Base-by-base conservation (phyloP, 2,888 invertebrate species). In the Priapulus caudatus region DNA sequence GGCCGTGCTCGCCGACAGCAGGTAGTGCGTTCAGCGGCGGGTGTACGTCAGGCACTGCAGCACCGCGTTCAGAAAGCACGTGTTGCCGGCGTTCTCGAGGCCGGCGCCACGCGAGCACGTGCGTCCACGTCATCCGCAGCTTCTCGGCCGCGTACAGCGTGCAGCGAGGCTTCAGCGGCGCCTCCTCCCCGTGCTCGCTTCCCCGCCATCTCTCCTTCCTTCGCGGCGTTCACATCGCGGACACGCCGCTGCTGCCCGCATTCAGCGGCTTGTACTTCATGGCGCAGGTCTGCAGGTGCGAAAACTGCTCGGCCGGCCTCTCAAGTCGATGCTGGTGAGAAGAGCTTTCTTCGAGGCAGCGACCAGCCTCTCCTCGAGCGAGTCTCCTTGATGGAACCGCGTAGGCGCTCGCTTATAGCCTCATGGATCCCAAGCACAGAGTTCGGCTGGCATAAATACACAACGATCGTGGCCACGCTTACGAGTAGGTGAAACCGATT, bases 1-100 rank as follows among this genome's bases (percentile, higher is more conserved):
- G 33, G n/a, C 33, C 33, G 33, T 33, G 33, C n/a, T 33, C 33
- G 33, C 33, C 33, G 33, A 33, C 33, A 61, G 47, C 4, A 73
- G 61, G 61, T 70, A 74, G 59, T 72, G 69, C 49, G 68, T 67
- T n/a, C 74, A 63, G 22, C 73, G 72, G 15, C 72, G 65, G 15
- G 71, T 72, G 60, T 74, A 72, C 0, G 71, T 67, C 20, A 75
- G 63, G 58, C 72, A 72, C 66, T 93, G 95, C 43, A 97, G 75
- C 1, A 88, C 89, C 5, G 93, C 89, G 73, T 97, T 97, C 61
- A 95, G 76, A 73, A 95, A 95, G 73, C 95, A 95, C n/a, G 93
- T 92, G 72, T 95, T 95, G 55, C 93, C 93, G 68, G 91, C 81
- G 76, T 95, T 97, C 64, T 83, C 80, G 80, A 95, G 84, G 43